Conservation (phyloP, 2,888 invertebrate genomes). For the Horisme vitalbata region DNA sequence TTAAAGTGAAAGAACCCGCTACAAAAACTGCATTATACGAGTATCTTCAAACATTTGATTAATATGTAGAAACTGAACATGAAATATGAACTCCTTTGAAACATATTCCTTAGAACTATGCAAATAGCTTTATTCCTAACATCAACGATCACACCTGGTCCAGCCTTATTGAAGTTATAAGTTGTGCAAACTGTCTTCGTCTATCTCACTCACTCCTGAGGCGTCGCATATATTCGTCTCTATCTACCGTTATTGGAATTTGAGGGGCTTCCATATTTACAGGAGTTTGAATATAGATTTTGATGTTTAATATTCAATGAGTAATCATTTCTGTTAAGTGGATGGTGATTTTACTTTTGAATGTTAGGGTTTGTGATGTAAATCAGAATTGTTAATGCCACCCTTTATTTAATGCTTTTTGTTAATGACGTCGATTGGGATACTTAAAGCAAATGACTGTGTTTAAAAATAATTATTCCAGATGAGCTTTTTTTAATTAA, state of each 20-base stretch:
- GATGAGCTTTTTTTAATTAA: too few species aligned
- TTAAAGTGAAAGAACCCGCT: too few species aligned
- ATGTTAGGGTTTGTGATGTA: conserved; percentile 13
- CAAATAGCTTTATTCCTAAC: conserved; percentile 68
- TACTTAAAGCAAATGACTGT: neutral
- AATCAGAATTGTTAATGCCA: conserved; percentile 9
- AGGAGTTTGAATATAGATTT: conserved; percentile 34
- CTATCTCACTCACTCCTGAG: conserved; percentile 47
- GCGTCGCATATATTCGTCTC: conserved; percentile 50
- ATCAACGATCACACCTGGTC: conserved; percentile 73
- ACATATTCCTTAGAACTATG: conserved; percentile 51
- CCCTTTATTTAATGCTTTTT: conserved; percentile 4
- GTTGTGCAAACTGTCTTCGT: conserved; percentile 70
- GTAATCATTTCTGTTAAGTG: conserved; percentile 22
- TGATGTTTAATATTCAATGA: conserved; percentile 26
- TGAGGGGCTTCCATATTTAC: conserved; percentile 37
- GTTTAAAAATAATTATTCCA: too few species aligned
- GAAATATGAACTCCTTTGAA: conserved; percentile 24
- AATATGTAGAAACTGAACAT: conserved; percentile 4
- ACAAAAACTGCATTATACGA: too few species aligned
- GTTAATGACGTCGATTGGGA: conserved; percentile 1
- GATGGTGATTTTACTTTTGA: conserved; percentile 18
- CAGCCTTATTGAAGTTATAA: conserved; percentile 79
- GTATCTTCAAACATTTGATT: conserved; percentile 11
- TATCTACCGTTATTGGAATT: conserved; percentile 57